Conservation (phyloP, 2,888 invertebrate genomes). For the Volucella inanis region DNA sequence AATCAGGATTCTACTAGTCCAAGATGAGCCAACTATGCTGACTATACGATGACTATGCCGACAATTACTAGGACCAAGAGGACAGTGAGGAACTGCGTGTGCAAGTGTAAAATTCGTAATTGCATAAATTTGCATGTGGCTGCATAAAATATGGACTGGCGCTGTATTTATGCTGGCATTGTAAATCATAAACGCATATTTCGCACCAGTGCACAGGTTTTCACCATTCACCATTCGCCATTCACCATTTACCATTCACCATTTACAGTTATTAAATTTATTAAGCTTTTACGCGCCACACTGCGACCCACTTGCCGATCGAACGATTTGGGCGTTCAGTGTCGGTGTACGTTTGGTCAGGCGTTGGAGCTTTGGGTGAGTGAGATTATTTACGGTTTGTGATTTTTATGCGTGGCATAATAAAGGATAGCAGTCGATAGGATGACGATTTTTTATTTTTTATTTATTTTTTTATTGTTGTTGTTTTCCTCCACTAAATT, state of each 20-base stretch:
- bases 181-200: slow-evolving; percentile 81
- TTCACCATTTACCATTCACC: slow-evolving; percentile 74
- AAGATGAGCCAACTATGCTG: too few relatives aligned
- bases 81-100: slow-evolving; percentile 53
- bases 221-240: slow-evolving; percentile 75
- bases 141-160: slow-evolving; percentile 80
- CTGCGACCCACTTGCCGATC: slow-evolving; percentile 58
- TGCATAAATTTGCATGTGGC: slow-evolving; percentile 83
- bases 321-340: slow-evolving; percentile 5
- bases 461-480: slow-evolving; percentile 37
- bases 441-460: too few relatives aligned
- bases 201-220: slow-evolving; percentile 77
- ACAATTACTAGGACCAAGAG: slow-evolving; percentile 7
- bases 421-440: slow-evolving; percentile 20
- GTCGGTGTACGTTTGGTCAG: slow-evolving; percentile 19
- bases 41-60: too few relatives aligned
- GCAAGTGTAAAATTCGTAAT: slow-evolving; percentile 82
- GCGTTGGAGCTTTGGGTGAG: slow-evolving; percentile 7
- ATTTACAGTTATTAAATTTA: slow-evolving; percentile 76
- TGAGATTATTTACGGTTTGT: slow-evolving; percentile 64
- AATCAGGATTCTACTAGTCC: slow-evolving; percentile 23
- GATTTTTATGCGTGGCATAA: slow-evolving; percentile 65
- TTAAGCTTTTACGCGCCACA: slow-evolving; percentile 73
- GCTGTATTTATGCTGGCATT: slow-evolving; percentile 81
- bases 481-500: slow-evolving; percentile 24